Conservation (phyloP, 2,797 vertebrate genomes). For the Simalia tracyae region DNA sequence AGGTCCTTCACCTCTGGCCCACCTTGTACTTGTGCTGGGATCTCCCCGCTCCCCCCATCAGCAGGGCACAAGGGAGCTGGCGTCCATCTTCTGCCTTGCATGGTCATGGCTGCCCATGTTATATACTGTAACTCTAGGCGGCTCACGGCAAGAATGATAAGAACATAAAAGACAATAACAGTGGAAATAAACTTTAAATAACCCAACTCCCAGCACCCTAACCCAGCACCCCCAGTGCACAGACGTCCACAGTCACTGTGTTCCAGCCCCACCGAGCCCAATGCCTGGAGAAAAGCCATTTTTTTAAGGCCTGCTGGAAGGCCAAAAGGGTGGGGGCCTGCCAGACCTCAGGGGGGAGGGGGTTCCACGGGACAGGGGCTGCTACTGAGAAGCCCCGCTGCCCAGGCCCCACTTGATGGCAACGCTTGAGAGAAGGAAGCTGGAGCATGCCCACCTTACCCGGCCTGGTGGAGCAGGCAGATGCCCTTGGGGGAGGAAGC, state of each 20-base stretch:
- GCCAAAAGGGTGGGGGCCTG: not conserved
- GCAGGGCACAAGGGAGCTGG: not conserved
- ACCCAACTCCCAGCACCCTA: not conserved
- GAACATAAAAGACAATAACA: not conserved
- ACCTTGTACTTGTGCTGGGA: not conserved
- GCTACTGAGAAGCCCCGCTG: too few species aligned
- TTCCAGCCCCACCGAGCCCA: not conserved
- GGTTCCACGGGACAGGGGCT: too few species aligned
- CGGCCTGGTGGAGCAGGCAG: not conserved
- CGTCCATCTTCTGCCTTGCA: not conserved
- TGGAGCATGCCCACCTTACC: too few species aligned
- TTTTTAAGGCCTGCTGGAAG: not conserved
- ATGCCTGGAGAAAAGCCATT: not conserved
- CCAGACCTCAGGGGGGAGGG: not conserved
- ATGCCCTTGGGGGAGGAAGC: not conserved
- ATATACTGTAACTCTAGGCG: not conserved
- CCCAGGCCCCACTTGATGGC: too few species aligned
- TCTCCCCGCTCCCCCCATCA: not conserved
- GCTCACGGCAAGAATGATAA: not conserved
- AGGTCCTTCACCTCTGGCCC: not conserved
- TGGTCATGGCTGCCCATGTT: not conserved
- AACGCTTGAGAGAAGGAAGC: not conserved
- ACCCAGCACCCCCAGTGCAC: not conserved
- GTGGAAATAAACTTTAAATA: not conserved
- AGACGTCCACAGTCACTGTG: not conserved